phyloP scores from a whole-genome alignment of 2,797 vertebrate species.

The Potorous gilbertii region DNA sequence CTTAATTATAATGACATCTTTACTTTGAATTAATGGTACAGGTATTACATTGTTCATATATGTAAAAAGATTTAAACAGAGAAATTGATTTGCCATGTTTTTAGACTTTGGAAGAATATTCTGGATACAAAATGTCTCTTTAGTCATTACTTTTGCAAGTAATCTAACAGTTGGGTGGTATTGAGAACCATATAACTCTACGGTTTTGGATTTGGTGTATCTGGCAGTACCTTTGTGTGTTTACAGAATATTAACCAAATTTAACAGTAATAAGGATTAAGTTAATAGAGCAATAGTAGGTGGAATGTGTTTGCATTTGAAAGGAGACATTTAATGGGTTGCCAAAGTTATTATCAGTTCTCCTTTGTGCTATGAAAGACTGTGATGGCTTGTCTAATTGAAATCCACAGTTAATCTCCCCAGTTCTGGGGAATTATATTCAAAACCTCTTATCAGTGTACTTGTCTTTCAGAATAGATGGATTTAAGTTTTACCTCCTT shows the following conservation, averaged over 20 bases:
- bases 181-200: background rate
- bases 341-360: background rate
- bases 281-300: background rate
- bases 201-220: background rate
- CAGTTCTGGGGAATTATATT: conserved; percentile 3
- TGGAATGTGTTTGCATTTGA: background rate
- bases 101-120: background rate
- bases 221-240: background rate
- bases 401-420: background rate
- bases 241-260: background rate
- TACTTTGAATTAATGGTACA: background rate
- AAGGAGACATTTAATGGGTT: background rate
- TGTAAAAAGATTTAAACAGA: background rate
- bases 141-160: background rate
- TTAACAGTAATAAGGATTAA: background rate
- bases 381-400: background rate
- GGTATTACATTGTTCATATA: background rate
- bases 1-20: background rate
- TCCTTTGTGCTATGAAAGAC: background rate
- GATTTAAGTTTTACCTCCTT: background rate
- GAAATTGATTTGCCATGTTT: background rate
- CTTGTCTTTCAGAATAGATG: background rate
- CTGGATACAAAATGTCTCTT: background rate
- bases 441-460: conserved; percentile 3
- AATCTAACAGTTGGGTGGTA: background rate